A percentile compares a stretch with the other conserved stretches of the same genome.
Conservation (phyloP, 92 coral and sea anemone species). For the Phenganax subtilis region DNA sequence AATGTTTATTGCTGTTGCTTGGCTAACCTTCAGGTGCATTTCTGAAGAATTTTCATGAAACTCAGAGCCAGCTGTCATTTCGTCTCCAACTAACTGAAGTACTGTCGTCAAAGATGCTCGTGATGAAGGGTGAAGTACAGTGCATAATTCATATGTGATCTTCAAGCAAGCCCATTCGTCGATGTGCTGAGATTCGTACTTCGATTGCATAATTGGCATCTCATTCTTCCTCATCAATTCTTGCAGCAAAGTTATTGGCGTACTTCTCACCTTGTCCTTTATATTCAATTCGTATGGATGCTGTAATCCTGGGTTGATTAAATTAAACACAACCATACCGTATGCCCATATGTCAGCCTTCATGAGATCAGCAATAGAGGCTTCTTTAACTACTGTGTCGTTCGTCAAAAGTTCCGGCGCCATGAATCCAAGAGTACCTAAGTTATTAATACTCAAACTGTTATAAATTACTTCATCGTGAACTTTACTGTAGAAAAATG, state of each 20-base stretch:
- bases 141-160: neutral
- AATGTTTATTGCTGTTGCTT: neutral
- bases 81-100: neutral
- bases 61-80: neutral
- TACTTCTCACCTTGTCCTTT: neutral
- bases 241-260: slow-evolving; percentile 16
- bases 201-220: neutral
- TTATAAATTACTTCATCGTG: neutral
- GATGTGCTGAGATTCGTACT: neutral
- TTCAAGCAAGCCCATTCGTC: neutral
- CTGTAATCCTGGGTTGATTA: slow-evolving; percentile 32
- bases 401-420: slow-evolving; percentile 28
- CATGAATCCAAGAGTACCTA: slow-evolving; percentile 34
- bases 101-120: neutral
- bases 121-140: neutral
- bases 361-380: slow-evolving; percentile 29
- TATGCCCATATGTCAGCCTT: slow-evolving; percentile 38
- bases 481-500: neutral
- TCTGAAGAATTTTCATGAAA: neutral
- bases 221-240: slow-evolving; percentile 15
- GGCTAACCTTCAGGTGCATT: slow-evolving; percentile 11
- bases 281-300: slow-evolving; percentile 30
- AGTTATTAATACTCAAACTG: neutral
- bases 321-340: slow-evolving; percentile 36
- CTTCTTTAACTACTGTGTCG: neutral